These are phyloP conservation scores for Ceraclea dissimilis DNA, from an alignment of 2,888 invertebrate species.

Conservation along the genomic window DNA sequence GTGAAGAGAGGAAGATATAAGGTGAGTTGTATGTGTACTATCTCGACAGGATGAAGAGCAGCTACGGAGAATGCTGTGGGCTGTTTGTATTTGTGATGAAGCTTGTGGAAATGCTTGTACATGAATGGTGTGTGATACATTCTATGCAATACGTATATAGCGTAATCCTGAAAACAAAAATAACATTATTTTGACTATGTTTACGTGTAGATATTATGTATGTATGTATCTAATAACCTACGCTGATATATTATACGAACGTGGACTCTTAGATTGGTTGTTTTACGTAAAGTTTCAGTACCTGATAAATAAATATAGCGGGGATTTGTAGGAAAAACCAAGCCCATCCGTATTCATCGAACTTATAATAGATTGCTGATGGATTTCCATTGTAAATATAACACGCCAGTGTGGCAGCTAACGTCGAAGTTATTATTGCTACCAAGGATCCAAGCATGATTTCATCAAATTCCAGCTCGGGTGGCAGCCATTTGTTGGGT, in stretches of 20 bases:
- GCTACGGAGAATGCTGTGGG: constrained; percentile 70
- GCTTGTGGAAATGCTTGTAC: constrained; percentile 65
- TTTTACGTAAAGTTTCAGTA: too few species aligned
- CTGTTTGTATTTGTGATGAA: constrained; percentile 69
- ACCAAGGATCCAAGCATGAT: constrained; percentile 55
- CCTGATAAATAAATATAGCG: constrained; percentile 55
- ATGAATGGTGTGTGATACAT: constrained; percentile 60
- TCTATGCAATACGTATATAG: constrained; percentile 59
- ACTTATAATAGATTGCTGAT: constrained; percentile 55
- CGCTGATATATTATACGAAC: too few species aligned
- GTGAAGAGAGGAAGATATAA: constrained; percentile 55
- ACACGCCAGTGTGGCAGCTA: constrained; percentile 55
- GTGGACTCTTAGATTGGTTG: too few species aligned
- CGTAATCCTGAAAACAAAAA: constrained; percentile 55
- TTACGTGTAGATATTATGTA: too few species aligned
- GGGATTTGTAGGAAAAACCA: constrained; percentile 62
- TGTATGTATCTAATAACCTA: too few species aligned
- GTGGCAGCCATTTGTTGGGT: constrained; percentile 58
- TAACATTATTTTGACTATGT: too few species aligned
- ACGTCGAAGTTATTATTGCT: constrained; percentile 46
- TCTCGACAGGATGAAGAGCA: constrained; percentile 66
- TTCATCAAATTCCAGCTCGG: constrained; percentile 61
- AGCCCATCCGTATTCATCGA: constrained; percentile 54
- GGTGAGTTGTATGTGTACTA: constrained; percentile 54
- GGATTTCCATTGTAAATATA: constrained; percentile 62